Evolutionary conservation across 2,888 invertebrate species (phyloP).

Genomic region (Alentia gelatinosa): DNA sequence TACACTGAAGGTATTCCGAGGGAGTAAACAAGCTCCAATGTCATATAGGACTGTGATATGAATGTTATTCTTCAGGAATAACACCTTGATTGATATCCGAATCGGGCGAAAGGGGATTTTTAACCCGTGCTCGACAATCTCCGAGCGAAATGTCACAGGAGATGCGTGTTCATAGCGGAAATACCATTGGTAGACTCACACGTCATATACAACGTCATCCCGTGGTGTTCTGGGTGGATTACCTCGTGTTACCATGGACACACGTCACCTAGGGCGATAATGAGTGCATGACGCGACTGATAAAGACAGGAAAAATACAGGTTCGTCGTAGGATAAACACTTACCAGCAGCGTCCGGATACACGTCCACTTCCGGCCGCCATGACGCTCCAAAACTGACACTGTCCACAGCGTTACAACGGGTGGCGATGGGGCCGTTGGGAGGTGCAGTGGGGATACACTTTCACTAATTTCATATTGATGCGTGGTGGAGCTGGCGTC

Average conservation of each 20-base stretch:
- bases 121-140: too few species aligned
- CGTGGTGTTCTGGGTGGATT: too few species aligned
- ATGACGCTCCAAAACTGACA: not conserved
- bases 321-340: not conserved
- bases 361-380: not conserved
- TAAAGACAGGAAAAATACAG: not conserved
- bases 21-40: too few species aligned
- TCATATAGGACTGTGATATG: too few species aligned
- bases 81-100: too few species aligned
- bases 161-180: too few species aligned
- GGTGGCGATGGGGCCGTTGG: not conserved
- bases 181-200: too few species aligned
- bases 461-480: conserved; percentile 50
- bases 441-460: not conserved
- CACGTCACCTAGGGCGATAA: not conserved
- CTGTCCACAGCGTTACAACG: not conserved
- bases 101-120: too few species aligned
- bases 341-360: not conserved
- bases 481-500: not conserved
- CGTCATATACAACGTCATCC: too few species aligned
- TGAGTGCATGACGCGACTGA: not conserved
- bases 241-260: not conserved
- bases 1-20: too few species aligned
- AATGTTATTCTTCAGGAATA: too few species aligned
- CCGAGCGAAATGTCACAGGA: too few species aligned